phyloP scores from a whole-genome alignment of 2,113 vertebrate genomes.

The Terrapene triunguis region DNA sequence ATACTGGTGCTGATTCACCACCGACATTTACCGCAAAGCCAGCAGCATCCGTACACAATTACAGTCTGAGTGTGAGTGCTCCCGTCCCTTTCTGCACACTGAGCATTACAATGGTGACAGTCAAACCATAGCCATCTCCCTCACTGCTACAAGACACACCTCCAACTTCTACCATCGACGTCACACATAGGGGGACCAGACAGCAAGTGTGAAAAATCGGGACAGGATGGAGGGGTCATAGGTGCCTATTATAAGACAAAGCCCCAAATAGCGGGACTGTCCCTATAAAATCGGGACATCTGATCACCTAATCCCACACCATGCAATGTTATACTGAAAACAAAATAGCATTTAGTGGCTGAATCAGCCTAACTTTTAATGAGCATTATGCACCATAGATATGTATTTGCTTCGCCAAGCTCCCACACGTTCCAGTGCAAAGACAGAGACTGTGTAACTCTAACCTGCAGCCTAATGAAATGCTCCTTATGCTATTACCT shows the following conservation, averaged over 20 bases:
- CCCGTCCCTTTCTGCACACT: no score
- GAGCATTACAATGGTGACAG: no score
- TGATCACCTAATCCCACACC: background rate
- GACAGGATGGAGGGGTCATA: no score
- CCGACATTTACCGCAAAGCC: no score
- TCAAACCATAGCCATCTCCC: background rate
- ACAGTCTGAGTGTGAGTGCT: no score
- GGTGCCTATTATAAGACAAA: no score
- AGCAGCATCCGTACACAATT: no score
- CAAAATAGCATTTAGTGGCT: conserved; percentile 14
- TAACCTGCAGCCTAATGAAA: conserved; percentile 15
- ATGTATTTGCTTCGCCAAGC: background rate
- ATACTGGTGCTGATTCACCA: background rate
- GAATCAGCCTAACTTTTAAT: background rate
- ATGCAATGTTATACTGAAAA: background rate
- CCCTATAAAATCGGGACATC: no score
- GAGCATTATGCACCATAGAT: rapidly evolving
- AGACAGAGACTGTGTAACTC: background rate
- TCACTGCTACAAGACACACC: background rate
- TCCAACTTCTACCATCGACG: background rate
- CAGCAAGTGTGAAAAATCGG: no score
- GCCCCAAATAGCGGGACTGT: no score
- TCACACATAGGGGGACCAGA: background rate
- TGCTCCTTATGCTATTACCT: background rate
- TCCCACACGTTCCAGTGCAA: background rate